These are phyloP conservation scores for Nycticorax nycticorax DNA, from an alignment of 2,113 vertebrate species.

Conservation along the genomic window DNA sequence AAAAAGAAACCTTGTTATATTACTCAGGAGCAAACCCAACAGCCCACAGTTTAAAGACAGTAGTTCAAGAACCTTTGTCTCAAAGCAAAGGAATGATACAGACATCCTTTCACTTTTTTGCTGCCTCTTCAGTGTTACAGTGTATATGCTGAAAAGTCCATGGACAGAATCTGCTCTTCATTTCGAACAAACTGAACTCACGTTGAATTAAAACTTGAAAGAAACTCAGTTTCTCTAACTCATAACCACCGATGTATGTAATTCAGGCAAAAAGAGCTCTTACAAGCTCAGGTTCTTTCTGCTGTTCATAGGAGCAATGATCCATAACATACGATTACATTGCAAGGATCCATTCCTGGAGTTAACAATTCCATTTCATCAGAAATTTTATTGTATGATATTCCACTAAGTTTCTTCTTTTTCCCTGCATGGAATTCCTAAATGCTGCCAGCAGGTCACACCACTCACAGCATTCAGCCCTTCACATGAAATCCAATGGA, in stretches of 20 bases:
- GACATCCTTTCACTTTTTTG: background rate
- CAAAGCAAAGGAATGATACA: background rate
- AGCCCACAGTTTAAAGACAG: background rate
- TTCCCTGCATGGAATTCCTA: background rate
- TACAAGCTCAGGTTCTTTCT: background rate
- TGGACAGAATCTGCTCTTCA: background rate
- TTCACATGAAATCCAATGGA: background rate
- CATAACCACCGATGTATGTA: background rate
- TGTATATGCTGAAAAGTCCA: no score
- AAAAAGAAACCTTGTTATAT: background rate
- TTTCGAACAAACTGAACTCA: background rate
- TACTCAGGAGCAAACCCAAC: background rate
- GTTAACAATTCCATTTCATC: background rate
- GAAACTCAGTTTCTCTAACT: background rate
- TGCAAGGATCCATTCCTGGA: background rate
- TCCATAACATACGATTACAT: background rate
- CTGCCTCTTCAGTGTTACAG: background rate
- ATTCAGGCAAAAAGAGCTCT: background rate
- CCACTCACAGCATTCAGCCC: background rate
- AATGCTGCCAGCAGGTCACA: rapidly evolving
- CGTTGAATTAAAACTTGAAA: background rate
- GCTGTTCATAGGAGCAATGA: background rate
- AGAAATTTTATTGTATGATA: background rate
- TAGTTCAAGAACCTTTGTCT: background rate
- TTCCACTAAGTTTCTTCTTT: background rate